Evolutionary conservation across 2,113 vertebrate species (phyloP), one percentile per base, ranked within the genome.

Genomic region (Varanus komodoensis): DNA sequence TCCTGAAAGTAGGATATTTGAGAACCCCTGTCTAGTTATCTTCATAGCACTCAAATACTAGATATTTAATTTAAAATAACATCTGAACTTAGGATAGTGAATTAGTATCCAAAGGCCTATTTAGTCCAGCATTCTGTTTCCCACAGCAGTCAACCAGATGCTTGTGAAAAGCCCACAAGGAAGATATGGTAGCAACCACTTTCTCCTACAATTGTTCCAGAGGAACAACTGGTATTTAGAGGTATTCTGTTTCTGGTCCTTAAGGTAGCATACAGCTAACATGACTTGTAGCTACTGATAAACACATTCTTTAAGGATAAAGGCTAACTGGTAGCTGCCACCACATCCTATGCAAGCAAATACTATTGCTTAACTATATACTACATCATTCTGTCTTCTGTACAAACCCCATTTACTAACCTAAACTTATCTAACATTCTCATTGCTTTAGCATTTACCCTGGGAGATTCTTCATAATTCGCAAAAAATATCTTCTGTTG

Each of bases 401-500:
- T 82, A 71, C 9, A 85, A 11, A 34, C 34, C 88, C 67, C 34
- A 82, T 23, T 61, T 74, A 34, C 48, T 61, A 34, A 27, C 77
- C 34, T 32, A 69, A 3, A 0, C 1, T 81, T 69, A 34, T 6
- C 73, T 83, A 21, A 78, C 75, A 1, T 29, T 52, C 68, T 23
- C 44, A 25, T 80, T n/a, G 14, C 23, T 82, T 44, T 85, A 68
- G n/a, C 3, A 27, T 79, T 88, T 67, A 54, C 57, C 17, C 27
- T 27, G 0, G 52, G 34, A 71, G 25, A 57, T 75, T 38, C 29
- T 23, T 34, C 50, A 48, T 29, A 85, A 0, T 0, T 48, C 44
- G 0, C 0, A 0, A 87, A 87, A 34, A 23, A 0, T 23, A 29
- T n/a, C 14, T 2, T 1, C 83, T 82, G 7, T 4, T 25, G 11